Base-by-base conservation (phyloP, 2,888 invertebrate species). In the Pyrochroa serraticornis region DNA sequence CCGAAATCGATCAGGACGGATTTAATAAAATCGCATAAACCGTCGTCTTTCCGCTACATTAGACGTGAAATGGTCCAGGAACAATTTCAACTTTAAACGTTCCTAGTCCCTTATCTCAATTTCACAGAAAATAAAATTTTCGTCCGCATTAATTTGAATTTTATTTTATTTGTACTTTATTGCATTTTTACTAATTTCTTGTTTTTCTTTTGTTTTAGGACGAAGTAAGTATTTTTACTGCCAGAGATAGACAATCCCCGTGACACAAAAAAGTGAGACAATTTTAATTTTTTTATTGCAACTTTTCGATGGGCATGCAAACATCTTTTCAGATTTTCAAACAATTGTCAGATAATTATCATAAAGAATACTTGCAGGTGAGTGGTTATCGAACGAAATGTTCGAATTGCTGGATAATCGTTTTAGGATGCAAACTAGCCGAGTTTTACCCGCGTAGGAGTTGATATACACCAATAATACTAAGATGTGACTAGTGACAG, bases 141-240 rank as follows among this genome's bases (percentile, higher is more conserved):
- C 47, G 46, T 55, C 39, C 37, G 50, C 38, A 47, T 65, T 65
- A 48, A 56, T 63, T 63, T 52, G 50, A 51, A 58, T 56, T 48
- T 48, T 56, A 35, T 64, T 66, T 65, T 61, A 38, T 53, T 64
- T 62, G 38, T 56, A 14, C 39, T 44, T 58, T 60, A 43, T 58
- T 51, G 38, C 31, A 36, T 49, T 58, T 66, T 62, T 68, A 74
- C 76, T 79, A 76, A 78, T 77, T 72, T 68, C 65, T 51, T 76
- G 60, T 75, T 77, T 71, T 74, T 75, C 72, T 77, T 78, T 78
- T 79, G 79, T 79, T 80, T 75, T 76, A 80, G 80, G 80, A 78
- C 77, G 80, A 80, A 80, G 80, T 80, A 80, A 80, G 80, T 79
- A 74, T 22, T 22, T 22, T 22, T 22, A 22, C 22, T 57, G 43